These are phyloP conservation scores for Hypotaenidia philippensis DNA, from an alignment of 2,797 vertebrate genomes.

Conservation along the genomic window DNA sequence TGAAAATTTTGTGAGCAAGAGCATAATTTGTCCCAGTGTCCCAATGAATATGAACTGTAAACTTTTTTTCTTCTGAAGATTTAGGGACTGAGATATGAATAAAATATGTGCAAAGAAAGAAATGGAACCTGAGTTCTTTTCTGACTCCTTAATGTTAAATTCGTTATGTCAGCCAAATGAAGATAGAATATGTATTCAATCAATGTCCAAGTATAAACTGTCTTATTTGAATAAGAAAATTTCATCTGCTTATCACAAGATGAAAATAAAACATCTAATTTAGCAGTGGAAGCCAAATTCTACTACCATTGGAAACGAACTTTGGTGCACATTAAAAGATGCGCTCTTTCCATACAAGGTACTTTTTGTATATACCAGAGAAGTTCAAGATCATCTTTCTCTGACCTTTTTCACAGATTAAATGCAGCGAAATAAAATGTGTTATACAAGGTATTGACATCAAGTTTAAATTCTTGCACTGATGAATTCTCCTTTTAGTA, in stretches of 20 bases:
- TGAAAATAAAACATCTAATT: not conserved
- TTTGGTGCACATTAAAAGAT: not conserved
- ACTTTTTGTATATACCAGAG: not conserved
- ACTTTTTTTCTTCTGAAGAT: not conserved
- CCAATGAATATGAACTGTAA: not conserved
- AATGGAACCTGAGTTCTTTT: not conserved
- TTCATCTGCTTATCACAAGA: not conserved
- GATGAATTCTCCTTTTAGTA: not conserved
- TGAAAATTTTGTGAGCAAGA: not conserved
- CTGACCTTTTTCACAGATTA: not conserved
- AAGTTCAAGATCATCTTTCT: not conserved
- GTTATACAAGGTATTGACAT: not conserved
- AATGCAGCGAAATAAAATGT: conserved; percentile 1
- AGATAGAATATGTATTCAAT: not conserved
- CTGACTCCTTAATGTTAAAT: not conserved
- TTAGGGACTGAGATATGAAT: not conserved
- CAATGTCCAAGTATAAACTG: not conserved
- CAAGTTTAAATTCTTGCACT: not conserved
- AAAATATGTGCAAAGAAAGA: not conserved
- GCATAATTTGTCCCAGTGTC: not conserved
- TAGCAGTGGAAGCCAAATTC: not conserved
- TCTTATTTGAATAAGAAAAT: not conserved
- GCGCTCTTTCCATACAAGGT: not conserved
- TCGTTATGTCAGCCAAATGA: not conserved
- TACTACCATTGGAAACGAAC: not conserved